Base-by-base conservation (phyloP, 1,140 invertebrate genomes). In the Phthorimaea operculella region DNA sequence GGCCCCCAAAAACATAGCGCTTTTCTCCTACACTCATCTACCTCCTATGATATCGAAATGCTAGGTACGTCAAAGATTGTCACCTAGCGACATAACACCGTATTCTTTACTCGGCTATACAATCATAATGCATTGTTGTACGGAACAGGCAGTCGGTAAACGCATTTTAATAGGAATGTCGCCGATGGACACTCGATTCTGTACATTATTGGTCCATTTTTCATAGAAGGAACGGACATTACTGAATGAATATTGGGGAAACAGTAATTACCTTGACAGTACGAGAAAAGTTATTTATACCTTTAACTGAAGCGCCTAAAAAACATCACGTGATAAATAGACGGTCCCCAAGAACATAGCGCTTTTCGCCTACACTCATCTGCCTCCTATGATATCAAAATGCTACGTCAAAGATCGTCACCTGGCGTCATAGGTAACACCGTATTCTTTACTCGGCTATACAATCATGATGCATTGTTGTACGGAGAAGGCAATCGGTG, bases 341-440 rank as follows among this genome's bases (percentile, higher is more conserved):
- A n/a, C n/a, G n/a, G n/a, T n/a, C n/a, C n/a, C n/a, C 72, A 72
- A 68, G 67, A 75, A 70, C 70, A 74, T 68, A 70, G 65, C 59
- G 60, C 59, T 65, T 58, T 54, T 67, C 73, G 75, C 78, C 78
- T 74, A 80, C 80, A 73, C 78, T 66, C 65, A 57, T 59, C 58
- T 61, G 54, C 61, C 52, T 28, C 21, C 21, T 2, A 28, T 28
- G n/a, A n/a, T n/a, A n/a, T n/a, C n/a, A n/a, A n/a, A n/a, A n/a
- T n/a, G 57, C 68, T 78, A 74, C 78, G 74, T 80, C 66, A 66
- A 66, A 62, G 64, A 67, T 70, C 76, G 76, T 79, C 74, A 83
- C 72, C 66, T 60, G 62, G 60, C 72, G 75, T 81, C 74, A 81
- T 69, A n/a, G n/a, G n/a, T n/a, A 63, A 58, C 65, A 63, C 63